Evolutionary conservation across 1,140 invertebrate genomes (phyloP).

Genomic region (Prorops nasuta): DNA sequence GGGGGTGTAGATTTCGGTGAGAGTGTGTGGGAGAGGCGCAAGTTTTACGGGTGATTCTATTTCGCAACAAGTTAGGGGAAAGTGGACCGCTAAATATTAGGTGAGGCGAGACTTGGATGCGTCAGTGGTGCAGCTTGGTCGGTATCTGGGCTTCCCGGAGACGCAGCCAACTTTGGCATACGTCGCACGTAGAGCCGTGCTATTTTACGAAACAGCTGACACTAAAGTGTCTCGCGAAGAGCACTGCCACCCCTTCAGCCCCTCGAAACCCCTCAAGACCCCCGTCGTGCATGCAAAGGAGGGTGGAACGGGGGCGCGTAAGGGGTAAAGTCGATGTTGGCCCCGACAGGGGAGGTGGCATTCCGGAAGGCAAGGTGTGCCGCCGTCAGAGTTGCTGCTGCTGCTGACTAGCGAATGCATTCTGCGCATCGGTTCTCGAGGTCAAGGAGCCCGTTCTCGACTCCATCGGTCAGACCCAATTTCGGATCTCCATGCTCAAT

Average conservation of each 20-base stretch:
- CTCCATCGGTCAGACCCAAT: not conserved
- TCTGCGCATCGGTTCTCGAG: conserved; percentile 11
- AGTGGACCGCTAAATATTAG: conserved; percentile 20
- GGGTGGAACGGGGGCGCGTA: not conserved
- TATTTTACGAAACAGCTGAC: conserved; percentile 18
- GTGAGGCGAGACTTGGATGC: too few relatives aligned
- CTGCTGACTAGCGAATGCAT: conserved; percentile 22
- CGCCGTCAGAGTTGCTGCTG: conserved; percentile 5
- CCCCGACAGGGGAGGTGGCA: too few relatives aligned
- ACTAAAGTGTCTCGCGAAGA: conserved; percentile 8
- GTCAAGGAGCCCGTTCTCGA: conserved; percentile 15
- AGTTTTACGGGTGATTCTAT: conserved; percentile 5
- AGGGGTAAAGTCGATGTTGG: too few relatives aligned
- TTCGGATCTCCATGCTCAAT: not conserved
- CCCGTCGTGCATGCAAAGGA: not conserved
- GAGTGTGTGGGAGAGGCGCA: not conserved
- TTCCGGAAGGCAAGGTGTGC: too few relatives aligned
- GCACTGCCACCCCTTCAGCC: not conserved
- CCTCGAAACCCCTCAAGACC: too few relatives aligned
- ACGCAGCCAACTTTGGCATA: conserved; percentile 5
- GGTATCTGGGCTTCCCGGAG: too few relatives aligned
- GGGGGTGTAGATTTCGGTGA: not conserved
- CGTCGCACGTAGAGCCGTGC: conserved; percentile 10
- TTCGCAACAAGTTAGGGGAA: conserved; percentile 9
- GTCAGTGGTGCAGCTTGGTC: too few relatives aligned